Base-by-base conservation (phyloP, 2,113 vertebrate genomes). In the Epinephelus fuscoguttatus region DNA sequence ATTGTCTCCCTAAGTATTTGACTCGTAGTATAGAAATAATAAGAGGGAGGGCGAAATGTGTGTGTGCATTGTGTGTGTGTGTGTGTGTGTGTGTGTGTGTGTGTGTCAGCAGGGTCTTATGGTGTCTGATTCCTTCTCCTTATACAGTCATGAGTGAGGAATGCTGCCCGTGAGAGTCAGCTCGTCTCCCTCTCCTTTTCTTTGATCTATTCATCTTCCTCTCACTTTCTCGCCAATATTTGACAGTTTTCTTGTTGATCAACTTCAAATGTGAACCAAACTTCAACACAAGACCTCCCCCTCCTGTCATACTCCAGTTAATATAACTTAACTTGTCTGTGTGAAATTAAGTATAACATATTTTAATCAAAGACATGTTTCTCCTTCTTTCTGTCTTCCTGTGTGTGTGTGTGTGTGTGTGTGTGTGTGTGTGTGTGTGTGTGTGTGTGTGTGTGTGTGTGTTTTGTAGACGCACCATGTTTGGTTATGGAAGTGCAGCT, bases 61-160 rank as follows among this genome's bases (percentile, higher is more conserved):
- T 81, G 62, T 53, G 25, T 59, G 61, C 64, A 52, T 70, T 63
- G 33, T 7, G 33, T 75, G 60, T 62, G 59, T 52, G 61, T 63
- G 88, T 87, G 91, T 61, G 59, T 52, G 60, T 63, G 88, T 88
- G 91, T 84, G 68, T 63, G 33, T 7, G 59, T 52, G 61, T 63
- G 88, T 87, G 91, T 84, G 68, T 67, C 10, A 70, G 72, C 33
- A 0, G 60, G 68, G 80, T 74, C 87, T 70, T 84, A 85, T 84
- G 74, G 82, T 84, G 84, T 85, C 74, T 78, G 66, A 91, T 57
- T 90, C 84, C 74, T 81, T 91, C 75, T 92, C 94, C 94, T 88
- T 94, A 91, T 94, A 93, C 85, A 94, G 93, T 92, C 93, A 94
- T 87, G 77, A 82, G 75, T 68, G 83, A 91, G 89, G 93, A 94